Percentiles rank a stretch among this genome's conserved stretches.
phyloP scores from a whole-genome alignment of 2,888 invertebrate genomes.

The Diarsia rubi region DNA sequence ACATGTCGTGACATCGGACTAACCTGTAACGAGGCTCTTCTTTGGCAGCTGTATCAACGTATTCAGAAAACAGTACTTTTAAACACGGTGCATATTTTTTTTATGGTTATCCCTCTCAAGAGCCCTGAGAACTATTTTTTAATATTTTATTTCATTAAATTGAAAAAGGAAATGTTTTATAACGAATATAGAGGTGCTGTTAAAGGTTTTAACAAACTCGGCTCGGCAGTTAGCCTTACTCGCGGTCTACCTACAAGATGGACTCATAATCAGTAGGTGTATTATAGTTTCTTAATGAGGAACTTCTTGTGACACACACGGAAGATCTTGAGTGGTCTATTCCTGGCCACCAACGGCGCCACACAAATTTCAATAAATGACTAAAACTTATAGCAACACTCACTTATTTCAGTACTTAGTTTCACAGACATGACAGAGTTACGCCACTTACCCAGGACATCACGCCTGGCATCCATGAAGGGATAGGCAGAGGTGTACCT shows the following conservation, averaged over 20 bases:
- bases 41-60: too few species aligned
- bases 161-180: too few species aligned
- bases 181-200: too few species aligned
- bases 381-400: constrained; percentile 13
- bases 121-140: too few species aligned
- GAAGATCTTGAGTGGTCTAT: constrained; percentile 43
- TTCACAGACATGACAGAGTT: neutral
- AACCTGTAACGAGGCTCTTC: too few species aligned
- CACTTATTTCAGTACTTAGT: constrained; percentile 3
- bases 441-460: neutral
- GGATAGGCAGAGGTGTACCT: neutral
- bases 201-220: neutral
- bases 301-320: constrained; percentile 32
- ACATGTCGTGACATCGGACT: too few species aligned
- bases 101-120: too few species aligned
- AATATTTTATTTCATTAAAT: too few species aligned
- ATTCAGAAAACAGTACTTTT: too few species aligned
- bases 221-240: neutral
- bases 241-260: neutral
- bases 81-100: too few species aligned
- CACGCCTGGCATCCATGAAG: neutral
- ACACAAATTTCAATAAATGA: constrained; percentile 23
- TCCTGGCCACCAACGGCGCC: constrained; percentile 10
- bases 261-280: constrained; percentile 12
- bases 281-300: constrained; percentile 23